Conservation (phyloP, 1,140 invertebrate genomes). For the Lanistes nyassanus region DNA sequence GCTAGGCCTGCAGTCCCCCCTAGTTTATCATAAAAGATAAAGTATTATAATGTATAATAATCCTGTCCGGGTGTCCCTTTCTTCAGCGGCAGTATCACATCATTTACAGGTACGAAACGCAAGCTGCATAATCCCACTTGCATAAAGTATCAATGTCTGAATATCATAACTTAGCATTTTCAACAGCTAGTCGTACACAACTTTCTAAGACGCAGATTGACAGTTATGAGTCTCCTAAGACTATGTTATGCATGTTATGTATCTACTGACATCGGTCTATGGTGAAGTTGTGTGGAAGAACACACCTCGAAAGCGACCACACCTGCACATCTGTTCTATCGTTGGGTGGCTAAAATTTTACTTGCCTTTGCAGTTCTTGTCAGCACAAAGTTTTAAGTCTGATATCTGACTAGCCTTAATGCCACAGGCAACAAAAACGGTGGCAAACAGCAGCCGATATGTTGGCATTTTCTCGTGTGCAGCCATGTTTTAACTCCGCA, state of each 20-base stretch:
- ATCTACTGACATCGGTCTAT: background rate
- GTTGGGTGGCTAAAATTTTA: background rate
- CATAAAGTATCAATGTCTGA: too few relatives aligned
- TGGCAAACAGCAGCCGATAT: background rate
- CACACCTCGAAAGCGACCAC: background rate
- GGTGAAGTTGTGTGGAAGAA: background rate
- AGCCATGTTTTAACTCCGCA: slow-evolving; percentile 25
- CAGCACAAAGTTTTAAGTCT: slow-evolving; percentile 37
- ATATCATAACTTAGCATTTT: too few relatives aligned
- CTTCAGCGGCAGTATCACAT: too few relatives aligned
- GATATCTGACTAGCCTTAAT: slow-evolving; percentile 32
- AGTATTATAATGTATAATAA: too few relatives aligned
- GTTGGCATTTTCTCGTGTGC: slow-evolving; percentile 23
- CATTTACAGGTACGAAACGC: too few relatives aligned
- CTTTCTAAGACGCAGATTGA: background rate
- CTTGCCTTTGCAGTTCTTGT: slow-evolving; percentile 40
- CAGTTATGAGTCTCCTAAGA: background rate
- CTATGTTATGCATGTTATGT: background rate
- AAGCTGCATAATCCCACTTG: too few relatives aligned
- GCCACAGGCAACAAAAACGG: background rate
- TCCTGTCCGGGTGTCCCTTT: too few relatives aligned
- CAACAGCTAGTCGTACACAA: background rate
- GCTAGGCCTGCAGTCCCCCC: too few relatives aligned
- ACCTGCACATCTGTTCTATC: background rate
- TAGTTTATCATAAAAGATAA: too few relatives aligned